A percentile compares a stretch with the other conserved stretches of the same genome.
These are phyloP conservation scores for Paramormyrops kingsleyae DNA, from an alignment of 2,113 vertebrate species.

Conservation along the genomic window DNA sequence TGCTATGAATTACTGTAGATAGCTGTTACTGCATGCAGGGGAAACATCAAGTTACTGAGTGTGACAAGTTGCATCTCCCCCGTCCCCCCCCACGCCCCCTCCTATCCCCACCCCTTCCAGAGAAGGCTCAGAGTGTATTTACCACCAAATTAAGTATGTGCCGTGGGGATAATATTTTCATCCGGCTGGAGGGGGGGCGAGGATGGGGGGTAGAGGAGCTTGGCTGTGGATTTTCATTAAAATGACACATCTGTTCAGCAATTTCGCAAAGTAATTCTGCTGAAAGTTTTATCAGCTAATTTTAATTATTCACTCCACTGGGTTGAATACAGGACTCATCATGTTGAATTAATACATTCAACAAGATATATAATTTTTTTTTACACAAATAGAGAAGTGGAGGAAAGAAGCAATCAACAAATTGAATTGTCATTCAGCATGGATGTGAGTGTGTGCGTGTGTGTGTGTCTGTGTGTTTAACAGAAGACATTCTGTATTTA, in stretches of 20 bases:
- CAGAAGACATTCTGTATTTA: slow-evolving; percentile 85
- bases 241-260: slow-evolving; percentile 99
- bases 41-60: slow-evolving; percentile 98
- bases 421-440: slow-evolving; percentile 99
- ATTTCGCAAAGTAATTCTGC: slow-evolving; percentile 99
- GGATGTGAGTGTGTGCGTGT: slow-evolving; percentile 88
- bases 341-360: slow-evolving; percentile 99
- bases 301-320: slow-evolving; percentile 99
- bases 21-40: slow-evolving; percentile 92
- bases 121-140: slow-evolving; percentile 97
- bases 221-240: slow-evolving; percentile 99
- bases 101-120: slow-evolving; percentile 73
- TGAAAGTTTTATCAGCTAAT: slow-evolving; percentile 99
- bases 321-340: slow-evolving; percentile 99
- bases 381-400: slow-evolving; percentile 58
- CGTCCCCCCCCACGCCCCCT: slow-evolving; percentile 57
- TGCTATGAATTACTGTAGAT: slow-evolving; percentile 96
- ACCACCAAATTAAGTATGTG: slow-evolving; percentile 99
- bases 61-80: slow-evolving; percentile 95
- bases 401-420: slow-evolving; percentile 86
- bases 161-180: slow-evolving; percentile 98
- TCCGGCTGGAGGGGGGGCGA: slow-evolving; percentile 64
- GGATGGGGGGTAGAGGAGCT: slow-evolving; percentile 64
- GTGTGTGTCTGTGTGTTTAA: slow-evolving; percentile 58
- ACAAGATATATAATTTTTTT: slow-evolving; percentile 70